These are phyloP conservation scores for Zaprionus gabonicus DNA, from an alignment of 1,140 invertebrate species.

Conservation along the genomic window DNA sequence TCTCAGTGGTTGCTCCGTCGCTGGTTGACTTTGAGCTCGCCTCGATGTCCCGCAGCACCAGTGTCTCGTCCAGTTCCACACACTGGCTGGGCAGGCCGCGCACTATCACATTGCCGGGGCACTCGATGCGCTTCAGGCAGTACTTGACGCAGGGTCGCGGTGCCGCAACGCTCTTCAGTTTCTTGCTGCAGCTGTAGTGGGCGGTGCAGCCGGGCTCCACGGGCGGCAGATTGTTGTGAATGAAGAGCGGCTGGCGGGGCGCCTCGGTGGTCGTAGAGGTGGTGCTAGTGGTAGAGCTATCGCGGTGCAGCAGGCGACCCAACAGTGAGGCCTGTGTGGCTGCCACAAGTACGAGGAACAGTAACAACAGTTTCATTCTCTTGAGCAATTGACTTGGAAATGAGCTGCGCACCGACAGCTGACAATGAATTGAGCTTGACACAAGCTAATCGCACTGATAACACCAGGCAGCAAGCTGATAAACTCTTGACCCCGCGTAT, in stretches of 20 bases:
- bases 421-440: conserved; percentile 5
- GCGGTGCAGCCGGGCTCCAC: conserved; percentile 49
- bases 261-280: conserved; percentile 19
- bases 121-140: conserved; percentile 69
- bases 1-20: conserved; percentile 29
- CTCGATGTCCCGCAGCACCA: conserved; percentile 43
- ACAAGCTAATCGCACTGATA: conserved; percentile 3
- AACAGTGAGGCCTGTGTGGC: conserved; percentile 31
- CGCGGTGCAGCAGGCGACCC: conserved; percentile 43
- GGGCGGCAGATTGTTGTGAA: conserved; percentile 67
- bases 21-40: background rate
- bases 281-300: conserved; percentile 14
- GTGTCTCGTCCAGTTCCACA: conserved; percentile 62
- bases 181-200: conserved; percentile 64
- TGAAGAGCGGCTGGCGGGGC: conserved; percentile 33
- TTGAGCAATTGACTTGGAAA: conserved; percentile 27
- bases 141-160: conserved; percentile 74
- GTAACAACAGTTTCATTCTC: conserved; percentile 55
- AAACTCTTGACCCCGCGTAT: conserved; percentile 36
- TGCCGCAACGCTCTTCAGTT: conserved; percentile 45
- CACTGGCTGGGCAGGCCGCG: conserved; percentile 59
- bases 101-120: conserved; percentile 51
- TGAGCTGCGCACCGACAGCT: background rate
- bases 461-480: conserved; percentile 24
- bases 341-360: conserved; percentile 7